Evolutionary conservation across 2,888 invertebrate species (phyloP).

Genomic region (Exocentrus adspersus): DNA sequence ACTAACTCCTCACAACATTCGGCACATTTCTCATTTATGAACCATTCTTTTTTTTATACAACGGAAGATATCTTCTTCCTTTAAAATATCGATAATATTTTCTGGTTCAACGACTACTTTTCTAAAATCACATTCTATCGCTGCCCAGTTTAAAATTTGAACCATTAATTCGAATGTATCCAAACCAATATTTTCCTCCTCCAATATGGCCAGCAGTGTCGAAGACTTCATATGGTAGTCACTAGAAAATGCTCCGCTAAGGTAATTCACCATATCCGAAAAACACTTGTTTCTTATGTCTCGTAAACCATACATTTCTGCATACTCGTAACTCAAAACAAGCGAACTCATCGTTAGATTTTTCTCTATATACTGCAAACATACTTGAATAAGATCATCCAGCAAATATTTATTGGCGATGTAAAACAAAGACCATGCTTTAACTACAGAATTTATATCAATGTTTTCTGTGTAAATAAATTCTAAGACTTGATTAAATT

Average conservation of each 20-base stretch:
- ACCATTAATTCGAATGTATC: slow-evolving; percentile 28
- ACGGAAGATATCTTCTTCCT: slow-evolving; percentile 42
- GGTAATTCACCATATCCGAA: slow-evolving; percentile 68
- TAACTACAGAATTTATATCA: slow-evolving; percentile 66
- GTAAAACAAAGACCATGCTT: slow-evolving; percentile 72
- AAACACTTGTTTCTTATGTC: slow-evolving; percentile 66
- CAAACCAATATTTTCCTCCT: slow-evolving; percentile 14
- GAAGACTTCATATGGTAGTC: slow-evolving; percentile 66
- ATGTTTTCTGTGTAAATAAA: slow-evolving; percentile 72
- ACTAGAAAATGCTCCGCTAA: slow-evolving; percentile 65
- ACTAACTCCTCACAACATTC: slow-evolving; percentile 35
- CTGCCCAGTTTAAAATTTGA: slow-evolving; percentile 68
- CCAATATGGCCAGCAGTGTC: slow-evolving; percentile 66
- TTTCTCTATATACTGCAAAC: slow-evolving; percentile 66
- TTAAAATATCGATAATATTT: slow-evolving; percentile 57
- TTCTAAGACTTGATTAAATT: slow-evolving; percentile 70
- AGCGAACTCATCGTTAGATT: slow-evolving; percentile 70
- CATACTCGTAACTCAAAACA: slow-evolving; percentile 70
- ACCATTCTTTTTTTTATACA: slow-evolving; percentile 41
- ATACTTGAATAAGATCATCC: slow-evolving; percentile 65
- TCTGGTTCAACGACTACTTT: slow-evolving; percentile 60
- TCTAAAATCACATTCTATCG: slow-evolving; percentile 65
- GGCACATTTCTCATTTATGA: slow-evolving; percentile 35
- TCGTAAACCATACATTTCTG: slow-evolving; percentile 69
- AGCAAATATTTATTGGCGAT: slow-evolving; percentile 75